phyloP scores from a whole-genome alignment of 2,797 vertebrate species.

The Gymnopithys bicolor region DNA sequence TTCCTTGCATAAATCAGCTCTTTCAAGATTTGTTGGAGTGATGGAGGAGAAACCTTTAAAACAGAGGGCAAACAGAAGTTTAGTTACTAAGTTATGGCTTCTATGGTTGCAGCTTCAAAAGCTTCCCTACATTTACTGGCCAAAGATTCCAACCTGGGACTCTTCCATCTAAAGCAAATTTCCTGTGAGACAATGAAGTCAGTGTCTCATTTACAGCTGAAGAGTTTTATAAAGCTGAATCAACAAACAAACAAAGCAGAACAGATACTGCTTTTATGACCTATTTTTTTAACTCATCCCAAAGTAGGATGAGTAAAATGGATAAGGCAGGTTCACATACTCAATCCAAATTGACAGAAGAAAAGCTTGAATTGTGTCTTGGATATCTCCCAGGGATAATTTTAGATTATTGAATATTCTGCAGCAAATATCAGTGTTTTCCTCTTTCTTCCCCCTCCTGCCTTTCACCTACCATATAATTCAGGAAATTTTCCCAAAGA shows the following conservation, averaged over 20 bases:
- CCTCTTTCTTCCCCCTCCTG: not conserved
- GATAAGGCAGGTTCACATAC: not conserved
- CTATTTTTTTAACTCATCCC: not conserved
- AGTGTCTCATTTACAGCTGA: slow-evolving; percentile 27
- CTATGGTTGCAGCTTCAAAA: not conserved
- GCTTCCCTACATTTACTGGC: not conserved
- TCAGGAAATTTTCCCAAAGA: not conserved
- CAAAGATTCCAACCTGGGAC: not conserved
- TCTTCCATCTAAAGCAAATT: slow-evolving; percentile 5
- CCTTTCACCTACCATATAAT: not conserved
- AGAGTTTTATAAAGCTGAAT: slow-evolving; percentile 5
- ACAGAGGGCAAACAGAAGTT: slow-evolving; percentile 28
- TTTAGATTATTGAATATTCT: not conserved
- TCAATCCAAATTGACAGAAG: not conserved
- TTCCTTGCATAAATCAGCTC: not conserved
- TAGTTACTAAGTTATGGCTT: not conserved
- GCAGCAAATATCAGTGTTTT: not conserved
- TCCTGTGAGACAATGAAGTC: slow-evolving; percentile 13
- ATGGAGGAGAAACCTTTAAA: not conserved
- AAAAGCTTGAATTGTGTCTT: not conserved
- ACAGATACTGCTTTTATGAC: not conserved
- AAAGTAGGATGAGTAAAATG: not conserved
- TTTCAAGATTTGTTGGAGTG: not conserved
- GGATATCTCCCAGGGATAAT: not conserved
- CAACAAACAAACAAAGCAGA: not conserved